Percentiles rank a stretch among this genome's conserved stretches.
These are phyloP conservation scores for Antennarius striatus DNA, from an alignment of 2,113 vertebrate species.

Conservation along the genomic window DNA sequence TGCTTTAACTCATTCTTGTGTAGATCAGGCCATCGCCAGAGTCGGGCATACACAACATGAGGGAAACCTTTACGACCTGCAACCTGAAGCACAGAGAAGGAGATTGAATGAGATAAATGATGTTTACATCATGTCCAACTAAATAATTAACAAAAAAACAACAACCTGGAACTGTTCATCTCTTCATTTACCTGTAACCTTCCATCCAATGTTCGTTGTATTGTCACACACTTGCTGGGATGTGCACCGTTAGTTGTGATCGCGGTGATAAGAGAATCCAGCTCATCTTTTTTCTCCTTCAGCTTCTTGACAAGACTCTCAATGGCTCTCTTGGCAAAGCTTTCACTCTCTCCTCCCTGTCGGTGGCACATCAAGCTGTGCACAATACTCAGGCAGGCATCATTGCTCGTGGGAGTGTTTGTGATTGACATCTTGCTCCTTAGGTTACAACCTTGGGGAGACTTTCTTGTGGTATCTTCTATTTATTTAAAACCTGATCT, in stretches of 20 bases:
- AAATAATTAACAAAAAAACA: neutral
- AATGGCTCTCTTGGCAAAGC: constrained; percentile 94
- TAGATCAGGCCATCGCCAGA: constrained; percentile 98
- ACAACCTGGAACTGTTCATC: neutral
- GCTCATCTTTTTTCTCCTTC: constrained; percentile 98
- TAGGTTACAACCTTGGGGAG: constrained; percentile 39
- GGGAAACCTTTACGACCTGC: constrained; percentile 98
- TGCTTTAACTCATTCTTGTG: constrained; percentile 99
- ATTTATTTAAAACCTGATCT: constrained; percentile 1
- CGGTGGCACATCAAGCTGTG: constrained; percentile 98
- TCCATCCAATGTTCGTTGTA: constrained; percentile 95
- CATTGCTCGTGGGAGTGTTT: constrained; percentile 95
- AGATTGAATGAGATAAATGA: neutral
- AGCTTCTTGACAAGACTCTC: constrained; percentile 97
- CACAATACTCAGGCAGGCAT: constrained; percentile 97
- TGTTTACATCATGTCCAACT: neutral
- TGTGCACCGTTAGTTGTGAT: constrained; percentile 98
- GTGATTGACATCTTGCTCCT: constrained; percentile 90
- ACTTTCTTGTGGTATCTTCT: constrained; percentile 28
- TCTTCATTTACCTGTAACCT: constrained; percentile 86
- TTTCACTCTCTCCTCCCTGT: constrained; percentile 96
- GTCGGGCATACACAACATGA: constrained; percentile 95
- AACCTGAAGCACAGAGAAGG: constrained; percentile 79
- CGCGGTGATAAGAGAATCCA: constrained; percentile 96
- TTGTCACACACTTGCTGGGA: constrained; percentile 98